Percentiles rank a stretch among this genome's conserved stretches.
Conservation (phyloP, 1,140 invertebrate genomes). For the Magallana gigas region DNA sequence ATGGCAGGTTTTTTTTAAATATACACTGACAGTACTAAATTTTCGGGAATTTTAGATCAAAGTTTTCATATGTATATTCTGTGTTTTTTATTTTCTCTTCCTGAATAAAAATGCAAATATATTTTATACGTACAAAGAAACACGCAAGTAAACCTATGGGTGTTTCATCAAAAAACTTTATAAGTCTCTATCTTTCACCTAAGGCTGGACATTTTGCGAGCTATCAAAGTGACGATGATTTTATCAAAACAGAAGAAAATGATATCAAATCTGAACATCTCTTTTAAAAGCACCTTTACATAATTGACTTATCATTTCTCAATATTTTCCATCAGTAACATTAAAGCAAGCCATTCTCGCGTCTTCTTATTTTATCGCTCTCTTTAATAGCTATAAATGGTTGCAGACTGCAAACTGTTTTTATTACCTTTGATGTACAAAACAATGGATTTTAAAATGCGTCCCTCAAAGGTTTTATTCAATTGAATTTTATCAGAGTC, state of each 20-base stretch:
- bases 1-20: no score
- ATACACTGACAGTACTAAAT: no score
- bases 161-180: not conserved
- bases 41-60: no score
- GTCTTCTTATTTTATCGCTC: not conserved
- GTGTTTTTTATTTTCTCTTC: not conserved
- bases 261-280: conserved; percentile 22
- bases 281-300: conserved; percentile 29
- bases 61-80: no score
- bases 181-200: not conserved
- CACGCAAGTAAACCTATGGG: not conserved
- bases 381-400: conserved; percentile 13
- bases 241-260: conserved; percentile 5
- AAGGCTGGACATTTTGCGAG: not conserved
- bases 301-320: conserved; percentile 31
- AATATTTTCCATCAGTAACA: conserved; percentile 16
- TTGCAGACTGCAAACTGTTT: conserved; percentile 21
- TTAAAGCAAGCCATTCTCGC: not conserved
- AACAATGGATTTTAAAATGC: conserved; percentile 35
- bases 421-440: conserved; percentile 27
- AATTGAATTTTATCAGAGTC: conserved; percentile 21
- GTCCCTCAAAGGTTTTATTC: conserved; percentile 28
- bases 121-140: not conserved
- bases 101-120: not conserved
- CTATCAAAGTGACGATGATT: conserved; percentile 24